Conservation (phyloP, 2,888 invertebrate species). For the Caenorhabditis sp. region DNA sequence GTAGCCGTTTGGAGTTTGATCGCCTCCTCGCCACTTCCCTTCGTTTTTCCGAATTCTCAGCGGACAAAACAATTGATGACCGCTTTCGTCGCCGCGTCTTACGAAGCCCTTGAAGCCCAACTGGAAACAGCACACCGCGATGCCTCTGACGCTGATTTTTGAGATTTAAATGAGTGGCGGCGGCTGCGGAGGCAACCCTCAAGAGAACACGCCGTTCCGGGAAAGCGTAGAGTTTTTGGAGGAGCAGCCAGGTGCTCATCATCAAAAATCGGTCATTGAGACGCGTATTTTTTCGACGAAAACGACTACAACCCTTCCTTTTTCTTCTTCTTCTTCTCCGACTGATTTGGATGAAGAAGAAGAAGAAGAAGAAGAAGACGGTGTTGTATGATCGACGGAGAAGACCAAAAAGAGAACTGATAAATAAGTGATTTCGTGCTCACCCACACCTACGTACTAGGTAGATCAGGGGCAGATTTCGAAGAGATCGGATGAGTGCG, state of each 20-base stretch:
- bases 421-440: constrained; percentile 21
- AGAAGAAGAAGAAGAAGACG: not conserved
- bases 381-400: constrained; percentile 24
- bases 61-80: constrained; percentile 31
- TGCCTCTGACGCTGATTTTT: constrained; percentile 44
- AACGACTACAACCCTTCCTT: too few relatives aligned
- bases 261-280: constrained; percentile 54
- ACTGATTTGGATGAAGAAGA: not conserved
- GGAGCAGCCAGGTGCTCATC: constrained; percentile 5
- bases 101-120: constrained; percentile 24
- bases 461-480: too few relatives aligned
- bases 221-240: not conserved
- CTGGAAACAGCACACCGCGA: constrained; percentile 8
- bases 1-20: constrained; percentile 22
- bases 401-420: not conserved
- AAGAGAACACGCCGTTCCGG: not conserved
- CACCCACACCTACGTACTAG: too few relatives aligned
- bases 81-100: constrained; percentile 1
- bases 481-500: too few relatives aligned
- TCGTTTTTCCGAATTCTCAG: too few relatives aligned
- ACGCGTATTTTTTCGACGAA: constrained; percentile 14
- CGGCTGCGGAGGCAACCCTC: not conserved
- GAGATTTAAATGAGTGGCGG: constrained; percentile 23
- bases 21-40: not conserved
- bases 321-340: not conserved